Percentiles rank a stretch among this genome's conserved stretches.
phyloP scores from a whole-genome alignment of 1,140 invertebrate genomes.

The Pomacea maculata region DNA sequence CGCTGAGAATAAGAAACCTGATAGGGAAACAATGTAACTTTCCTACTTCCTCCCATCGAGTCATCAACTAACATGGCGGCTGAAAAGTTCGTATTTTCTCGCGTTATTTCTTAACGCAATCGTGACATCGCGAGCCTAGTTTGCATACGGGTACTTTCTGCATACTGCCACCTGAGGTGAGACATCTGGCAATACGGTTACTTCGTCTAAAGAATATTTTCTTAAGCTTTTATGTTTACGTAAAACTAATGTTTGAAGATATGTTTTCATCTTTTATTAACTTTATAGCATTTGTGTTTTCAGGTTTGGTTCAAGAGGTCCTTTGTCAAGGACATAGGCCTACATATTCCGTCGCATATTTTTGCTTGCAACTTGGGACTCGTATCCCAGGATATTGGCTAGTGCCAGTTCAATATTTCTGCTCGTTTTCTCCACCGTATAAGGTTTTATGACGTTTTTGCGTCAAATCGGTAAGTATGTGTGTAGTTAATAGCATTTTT shows the following conservation, averaged over 20 bases:
- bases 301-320: conserved; percentile 17
- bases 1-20: neutral
- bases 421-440: conserved; percentile 18
- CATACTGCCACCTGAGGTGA: conserved; percentile 20
- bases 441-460: conserved; percentile 59
- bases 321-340: conserved; percentile 13
- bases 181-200: neutral
- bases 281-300: neutral
- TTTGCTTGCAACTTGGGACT: conserved; percentile 25
- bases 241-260: neutral
- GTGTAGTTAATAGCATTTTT: neutral
- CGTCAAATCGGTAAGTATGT: conserved; percentile 53
- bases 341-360: no score
- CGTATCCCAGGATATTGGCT: conserved; percentile 27
- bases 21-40: conserved; percentile 13
- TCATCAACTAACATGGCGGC: conserved; percentile 25
- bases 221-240: neutral
- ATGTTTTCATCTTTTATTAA: neutral
- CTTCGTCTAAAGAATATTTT: neutral
- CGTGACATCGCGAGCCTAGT: no score
- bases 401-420: conserved; percentile 27
- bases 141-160: conserved; percentile 1
- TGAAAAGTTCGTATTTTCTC: neutral
- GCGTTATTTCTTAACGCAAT: conserved; percentile 3
- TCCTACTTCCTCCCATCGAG: conserved; percentile 26